Evolutionary conservation across 2,113 vertebrate genomes (phyloP).

Genomic region (Pterocles burchelli): DNA sequence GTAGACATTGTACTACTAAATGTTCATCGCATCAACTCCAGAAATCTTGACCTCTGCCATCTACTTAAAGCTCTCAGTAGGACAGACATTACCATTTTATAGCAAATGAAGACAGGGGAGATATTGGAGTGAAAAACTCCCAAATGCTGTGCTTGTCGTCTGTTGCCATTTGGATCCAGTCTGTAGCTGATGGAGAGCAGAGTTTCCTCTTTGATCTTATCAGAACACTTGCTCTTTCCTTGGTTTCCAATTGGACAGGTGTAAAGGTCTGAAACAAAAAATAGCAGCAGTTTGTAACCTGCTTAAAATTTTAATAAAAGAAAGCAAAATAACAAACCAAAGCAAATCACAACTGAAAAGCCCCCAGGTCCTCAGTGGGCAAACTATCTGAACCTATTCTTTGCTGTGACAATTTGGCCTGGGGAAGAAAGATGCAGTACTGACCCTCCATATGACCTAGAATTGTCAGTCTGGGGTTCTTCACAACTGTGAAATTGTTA

Average conservation of each 20-base stretch:
- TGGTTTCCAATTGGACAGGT: neutral
- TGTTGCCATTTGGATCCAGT: neutral
- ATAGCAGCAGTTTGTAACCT: neutral
- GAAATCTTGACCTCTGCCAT: neutral
- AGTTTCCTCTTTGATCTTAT: neutral
- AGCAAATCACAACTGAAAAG: neutral
- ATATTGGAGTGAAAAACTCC: neutral
- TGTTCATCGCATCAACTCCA: neutral
- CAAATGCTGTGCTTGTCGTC: neutral
- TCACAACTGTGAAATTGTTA: neutral
- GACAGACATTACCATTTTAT: neutral
- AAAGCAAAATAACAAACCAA: neutral
- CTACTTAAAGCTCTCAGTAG: neutral
- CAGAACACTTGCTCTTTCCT: neutral
- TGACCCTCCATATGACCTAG: neutral
- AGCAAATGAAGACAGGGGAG: neutral
- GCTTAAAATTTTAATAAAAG: neutral
- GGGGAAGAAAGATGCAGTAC: neutral
- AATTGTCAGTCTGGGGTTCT: neutral
- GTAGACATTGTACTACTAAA: neutral
- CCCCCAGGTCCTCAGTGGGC: neutral
- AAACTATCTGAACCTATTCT: neutral
- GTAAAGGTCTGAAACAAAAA: neutral
- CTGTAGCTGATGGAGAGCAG: neutral
- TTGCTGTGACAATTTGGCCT: neutral